Conservation (phyloP, 2,113 vertebrate genomes). For the Festucalex cinctus region DNA sequence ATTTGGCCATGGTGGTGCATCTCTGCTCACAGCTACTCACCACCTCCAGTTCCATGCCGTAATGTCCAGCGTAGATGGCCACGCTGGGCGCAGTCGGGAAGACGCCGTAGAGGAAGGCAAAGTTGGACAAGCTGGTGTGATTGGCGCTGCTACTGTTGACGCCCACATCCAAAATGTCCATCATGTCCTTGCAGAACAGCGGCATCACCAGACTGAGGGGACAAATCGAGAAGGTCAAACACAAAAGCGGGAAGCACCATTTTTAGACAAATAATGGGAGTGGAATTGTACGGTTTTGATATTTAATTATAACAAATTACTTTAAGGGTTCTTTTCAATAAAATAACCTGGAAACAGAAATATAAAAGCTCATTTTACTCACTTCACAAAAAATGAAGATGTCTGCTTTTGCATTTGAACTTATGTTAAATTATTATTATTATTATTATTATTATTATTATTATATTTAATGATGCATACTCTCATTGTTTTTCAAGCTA, state of each 20-base stretch:
- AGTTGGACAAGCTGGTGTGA: slow-evolving; percentile 94
- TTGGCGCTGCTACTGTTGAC: slow-evolving; percentile 75
- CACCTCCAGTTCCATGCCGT: slow-evolving; percentile 97
- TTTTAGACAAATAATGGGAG: background rate
- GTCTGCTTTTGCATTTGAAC: too few relatives aligned
- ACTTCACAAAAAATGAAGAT: too few relatives aligned
- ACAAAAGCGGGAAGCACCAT: background rate
- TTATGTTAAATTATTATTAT: too few relatives aligned
- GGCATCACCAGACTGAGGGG: slow-evolving; percentile 86
- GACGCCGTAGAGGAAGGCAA: slow-evolving; percentile 94
- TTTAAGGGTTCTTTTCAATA: too few relatives aligned
- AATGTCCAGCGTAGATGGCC: slow-evolving; percentile 92
- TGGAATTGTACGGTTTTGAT: background rate
- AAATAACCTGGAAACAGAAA: too few relatives aligned
- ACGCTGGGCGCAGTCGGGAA: slow-evolving; percentile 95
- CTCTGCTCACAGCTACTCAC: slow-evolving; percentile 68
- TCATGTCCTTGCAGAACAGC: slow-evolving; percentile 94
- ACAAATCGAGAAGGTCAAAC: background rate
- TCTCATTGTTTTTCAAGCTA: too few relatives aligned
- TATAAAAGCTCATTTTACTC: too few relatives aligned
- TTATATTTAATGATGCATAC: background rate
- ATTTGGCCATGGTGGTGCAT: too few relatives aligned
- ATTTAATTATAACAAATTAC: background rate
- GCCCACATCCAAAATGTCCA: slow-evolving; percentile 85
- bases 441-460: too few relatives aligned